Percentiles rank a stretch among this genome's conserved stretches.
Evolutionary conservation across 2,113 vertebrate species (phyloP).

Genomic region (Vireo altiloquus): DNA sequence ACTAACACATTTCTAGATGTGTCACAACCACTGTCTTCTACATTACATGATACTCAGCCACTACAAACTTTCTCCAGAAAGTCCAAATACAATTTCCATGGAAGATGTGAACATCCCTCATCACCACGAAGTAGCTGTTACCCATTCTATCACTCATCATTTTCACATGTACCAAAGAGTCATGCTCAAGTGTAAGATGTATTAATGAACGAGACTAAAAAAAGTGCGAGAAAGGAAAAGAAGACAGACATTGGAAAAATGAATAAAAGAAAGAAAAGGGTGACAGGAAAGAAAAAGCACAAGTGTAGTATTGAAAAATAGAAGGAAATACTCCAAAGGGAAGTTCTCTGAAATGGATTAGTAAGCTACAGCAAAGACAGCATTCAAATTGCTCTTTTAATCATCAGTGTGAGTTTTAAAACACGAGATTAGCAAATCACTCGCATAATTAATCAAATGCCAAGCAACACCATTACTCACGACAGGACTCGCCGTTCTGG

Average conservation of each 20-base stretch:
- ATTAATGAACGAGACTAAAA: background rate
- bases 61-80: background rate
- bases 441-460: background rate
- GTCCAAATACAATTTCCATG: background rate
- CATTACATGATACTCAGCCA: background rate
- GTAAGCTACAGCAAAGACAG: background rate
- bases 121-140: background rate
- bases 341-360: background rate
- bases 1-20: background rate
- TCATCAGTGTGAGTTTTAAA: background rate
- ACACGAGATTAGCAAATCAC: background rate
- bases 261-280: background rate
- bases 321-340: background rate
- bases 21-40: background rate
- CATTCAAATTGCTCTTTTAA: background rate
- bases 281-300: background rate
- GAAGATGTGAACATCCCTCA: background rate
- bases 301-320: background rate
- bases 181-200: background rate
- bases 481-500: conserved; percentile 90
- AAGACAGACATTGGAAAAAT: background rate
- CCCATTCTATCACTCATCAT: background rate
- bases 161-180: background rate
- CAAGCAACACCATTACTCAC: conserved; percentile 77
- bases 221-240: background rate